Percentiles rank a stretch among this genome's conserved stretches.
phyloP scores from a whole-genome alignment of 35 echinoderm and acorn worm genomes.

The Apostichopus californicus region DNA sequence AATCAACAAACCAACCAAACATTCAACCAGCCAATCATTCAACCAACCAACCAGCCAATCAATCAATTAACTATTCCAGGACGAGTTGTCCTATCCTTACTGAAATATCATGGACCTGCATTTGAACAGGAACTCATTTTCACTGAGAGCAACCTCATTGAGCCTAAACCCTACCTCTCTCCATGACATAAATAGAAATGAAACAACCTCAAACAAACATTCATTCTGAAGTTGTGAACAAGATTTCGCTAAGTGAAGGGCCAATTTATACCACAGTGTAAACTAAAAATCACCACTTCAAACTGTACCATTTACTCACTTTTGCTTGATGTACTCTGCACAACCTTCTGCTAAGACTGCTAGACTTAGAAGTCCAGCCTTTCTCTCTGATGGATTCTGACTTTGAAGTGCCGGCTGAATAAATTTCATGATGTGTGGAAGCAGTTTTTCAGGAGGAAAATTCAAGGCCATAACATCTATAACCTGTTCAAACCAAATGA shows the following conservation, averaged over 20 bases:
- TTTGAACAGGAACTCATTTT: not conserved
- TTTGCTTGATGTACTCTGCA: conserved; percentile 92
- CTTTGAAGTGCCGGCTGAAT: conserved; percentile 86
- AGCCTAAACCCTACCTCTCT: too few species aligned
- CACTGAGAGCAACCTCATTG: not conserved
- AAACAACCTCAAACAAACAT: too few species aligned
- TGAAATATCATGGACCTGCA: not conserved
- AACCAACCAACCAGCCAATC: too few species aligned
- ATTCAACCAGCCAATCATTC: too few species aligned
- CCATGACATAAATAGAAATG: too few species aligned
- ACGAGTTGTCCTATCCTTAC: too few species aligned
- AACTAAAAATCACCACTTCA: too few species aligned
- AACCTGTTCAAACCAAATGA: conserved; percentile 63
- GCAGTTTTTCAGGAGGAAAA: conserved; percentile 91
- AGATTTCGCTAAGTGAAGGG: too few species aligned
- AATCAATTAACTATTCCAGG: too few species aligned
- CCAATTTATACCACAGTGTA: too few species aligned
- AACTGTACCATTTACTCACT: conserved; percentile 63
- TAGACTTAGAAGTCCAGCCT: conserved; percentile 92
- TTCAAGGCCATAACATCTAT: conserved; percentile 89
- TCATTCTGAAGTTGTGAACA: too few species aligned
- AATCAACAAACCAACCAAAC: too few species aligned
- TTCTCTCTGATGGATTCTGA: conserved; percentile 83
- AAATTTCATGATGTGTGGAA: conserved; percentile 86
- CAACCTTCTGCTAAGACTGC: conserved; percentile 96